Conservation (phyloP, 2,113 vertebrate genomes). For the Eonycteris spelaea region DNA sequence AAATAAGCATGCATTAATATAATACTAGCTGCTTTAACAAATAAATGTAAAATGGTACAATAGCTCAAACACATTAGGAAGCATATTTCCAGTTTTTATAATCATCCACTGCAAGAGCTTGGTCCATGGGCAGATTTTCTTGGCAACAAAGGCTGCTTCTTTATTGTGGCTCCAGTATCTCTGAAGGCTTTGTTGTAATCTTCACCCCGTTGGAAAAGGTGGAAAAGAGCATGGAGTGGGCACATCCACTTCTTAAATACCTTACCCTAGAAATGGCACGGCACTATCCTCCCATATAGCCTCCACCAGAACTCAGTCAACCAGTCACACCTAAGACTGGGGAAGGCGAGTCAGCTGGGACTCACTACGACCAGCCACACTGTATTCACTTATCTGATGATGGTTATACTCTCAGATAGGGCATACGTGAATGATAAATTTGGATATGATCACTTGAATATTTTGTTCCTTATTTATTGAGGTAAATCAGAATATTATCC, state of each 20-base stretch:
- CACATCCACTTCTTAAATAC: neutral
- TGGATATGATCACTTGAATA: neutral
- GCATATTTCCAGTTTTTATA: neutral
- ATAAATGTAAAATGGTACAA: neutral
- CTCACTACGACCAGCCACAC: neutral
- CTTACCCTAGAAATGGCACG: neutral
- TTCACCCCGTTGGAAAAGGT: neutral
- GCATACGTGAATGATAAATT: neutral
- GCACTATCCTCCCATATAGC: neutral
- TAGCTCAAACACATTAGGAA: neutral
- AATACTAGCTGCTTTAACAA: neutral
- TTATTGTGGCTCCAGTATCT: neutral
- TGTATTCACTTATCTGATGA: neutral
- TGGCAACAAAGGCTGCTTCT: neutral
- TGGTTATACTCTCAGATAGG: neutral
- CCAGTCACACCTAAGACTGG: neutral
- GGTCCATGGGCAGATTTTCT: neutral
- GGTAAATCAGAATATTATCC: neutral
- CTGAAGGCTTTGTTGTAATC: neutral
- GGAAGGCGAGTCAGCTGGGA: rapidly evolving
- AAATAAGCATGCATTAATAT: neutral
- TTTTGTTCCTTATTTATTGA: neutral
- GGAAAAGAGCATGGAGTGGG: neutral
- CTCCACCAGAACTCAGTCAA: neutral
- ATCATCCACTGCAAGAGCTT: neutral